Evolutionary conservation across 2,113 vertebrate genomes (phyloP).

Genomic region (Colossoma macropomum): DNA sequence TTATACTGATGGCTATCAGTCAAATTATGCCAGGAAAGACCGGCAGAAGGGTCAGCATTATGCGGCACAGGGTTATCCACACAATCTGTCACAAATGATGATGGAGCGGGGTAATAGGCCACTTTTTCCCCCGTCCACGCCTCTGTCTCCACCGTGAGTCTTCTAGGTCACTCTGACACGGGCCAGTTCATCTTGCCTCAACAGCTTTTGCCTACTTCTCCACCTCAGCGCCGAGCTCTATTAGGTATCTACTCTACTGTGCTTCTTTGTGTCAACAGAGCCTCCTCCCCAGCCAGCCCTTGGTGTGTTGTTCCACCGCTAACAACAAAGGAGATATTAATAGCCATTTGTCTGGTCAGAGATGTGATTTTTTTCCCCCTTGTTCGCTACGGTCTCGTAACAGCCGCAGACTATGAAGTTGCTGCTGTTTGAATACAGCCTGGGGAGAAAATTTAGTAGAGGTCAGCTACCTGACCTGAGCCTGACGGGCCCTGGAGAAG

Average conservation of each 20-base stretch:
- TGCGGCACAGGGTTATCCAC: conserved; percentile 70
- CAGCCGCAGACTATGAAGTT: conserved; percentile 5
- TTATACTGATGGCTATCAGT: conserved; percentile 77
- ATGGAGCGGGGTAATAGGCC: conserved; percentile 71
- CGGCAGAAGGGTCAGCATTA: conserved; percentile 70
- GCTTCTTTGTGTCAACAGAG: background rate
- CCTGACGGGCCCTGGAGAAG: background rate
- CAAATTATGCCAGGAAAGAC: conserved; percentile 74
- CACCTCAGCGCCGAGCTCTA: background rate
- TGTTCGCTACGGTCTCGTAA: background rate
- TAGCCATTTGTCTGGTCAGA: conserved; percentile 28
- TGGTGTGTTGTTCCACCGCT: background rate
- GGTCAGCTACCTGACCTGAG: background rate
- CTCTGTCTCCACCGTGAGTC: conserved; percentile 45
- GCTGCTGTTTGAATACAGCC: conserved; percentile 38
- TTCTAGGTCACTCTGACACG: conserved; percentile 45
- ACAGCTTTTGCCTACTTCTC: conserved; percentile 21
- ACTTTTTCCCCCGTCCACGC: conserved; percentile 44
- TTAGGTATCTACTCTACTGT: background rate
- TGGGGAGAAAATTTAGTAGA: background rate
- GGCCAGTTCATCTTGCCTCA: conserved; percentile 23
- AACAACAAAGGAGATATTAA: conserved; percentile 41
- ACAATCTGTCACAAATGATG: conserved; percentile 73
- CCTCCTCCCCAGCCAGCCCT: background rate
- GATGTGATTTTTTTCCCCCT: conserved; percentile 1